Evolutionary conservation across 2,888 invertebrate species (phyloP).

Genomic region (Branchellion lobata): DNA sequence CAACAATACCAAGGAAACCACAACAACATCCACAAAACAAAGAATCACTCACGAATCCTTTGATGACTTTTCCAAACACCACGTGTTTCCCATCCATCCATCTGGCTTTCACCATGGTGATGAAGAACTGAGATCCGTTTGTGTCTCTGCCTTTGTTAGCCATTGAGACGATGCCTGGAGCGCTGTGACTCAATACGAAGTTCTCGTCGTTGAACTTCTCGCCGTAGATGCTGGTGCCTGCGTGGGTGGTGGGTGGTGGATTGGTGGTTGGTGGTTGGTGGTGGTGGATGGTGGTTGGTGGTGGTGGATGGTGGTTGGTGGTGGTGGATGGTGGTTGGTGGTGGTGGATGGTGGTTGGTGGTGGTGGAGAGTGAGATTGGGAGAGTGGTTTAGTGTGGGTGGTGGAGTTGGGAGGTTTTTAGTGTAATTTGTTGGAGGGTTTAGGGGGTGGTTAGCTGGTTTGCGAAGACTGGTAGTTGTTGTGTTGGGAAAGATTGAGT

Average conservation of each 20-base stretch:
- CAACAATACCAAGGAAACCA: not conserved
- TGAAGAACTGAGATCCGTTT: constrained; percentile 63
- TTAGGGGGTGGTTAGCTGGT: no score
- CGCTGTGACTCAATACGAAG: constrained; percentile 59
- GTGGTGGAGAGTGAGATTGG: no score
- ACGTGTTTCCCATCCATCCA: constrained; percentile 62
- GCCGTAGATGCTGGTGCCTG: constrained; percentile 61
- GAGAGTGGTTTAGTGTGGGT: no score
- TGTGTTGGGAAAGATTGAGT: no score
- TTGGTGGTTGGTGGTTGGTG: not conserved
- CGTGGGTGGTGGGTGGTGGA: not conserved
- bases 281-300: not conserved
- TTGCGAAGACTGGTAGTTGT: no score
- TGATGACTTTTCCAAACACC: constrained; percentile 61
- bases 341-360: no score
- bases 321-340: not conserved
- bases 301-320: not conserved
- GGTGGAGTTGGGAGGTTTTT: no score
- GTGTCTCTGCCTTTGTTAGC: constrained; percentile 62
- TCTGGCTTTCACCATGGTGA: constrained; percentile 59
- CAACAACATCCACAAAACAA: no score
- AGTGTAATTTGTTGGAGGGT: no score
- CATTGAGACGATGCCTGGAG: constrained; percentile 61
- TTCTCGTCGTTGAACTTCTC: constrained; percentile 61
- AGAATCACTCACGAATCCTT: constrained; percentile 58